phyloP scores from a whole-genome alignment of 2,888 invertebrate species.

The Leistus spinibarbis region DNA sequence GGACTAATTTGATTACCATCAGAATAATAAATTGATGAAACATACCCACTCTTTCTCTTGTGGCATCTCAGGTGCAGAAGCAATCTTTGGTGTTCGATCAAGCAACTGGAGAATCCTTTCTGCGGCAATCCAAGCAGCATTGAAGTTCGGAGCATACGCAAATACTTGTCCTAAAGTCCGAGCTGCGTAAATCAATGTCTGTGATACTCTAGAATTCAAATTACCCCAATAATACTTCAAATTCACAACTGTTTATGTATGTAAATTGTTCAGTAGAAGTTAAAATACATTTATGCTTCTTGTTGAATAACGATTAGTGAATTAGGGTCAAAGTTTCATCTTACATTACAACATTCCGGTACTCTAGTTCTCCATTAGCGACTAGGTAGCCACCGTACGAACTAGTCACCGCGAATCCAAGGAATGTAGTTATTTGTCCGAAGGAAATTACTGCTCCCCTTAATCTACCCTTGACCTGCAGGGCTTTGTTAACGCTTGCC shows the following conservation, averaged over 20 bases:
- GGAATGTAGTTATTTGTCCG: slow-evolving; percentile 72
- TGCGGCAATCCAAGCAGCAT: slow-evolving; percentile 73
- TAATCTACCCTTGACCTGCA: slow-evolving; percentile 63
- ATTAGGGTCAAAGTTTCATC: slow-evolving; percentile 44
- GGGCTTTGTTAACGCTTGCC: slow-evolving; percentile 58
- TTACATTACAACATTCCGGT: slow-evolving; percentile 73
- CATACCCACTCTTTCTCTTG: slow-evolving; percentile 53
- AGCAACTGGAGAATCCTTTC: slow-evolving; percentile 70
- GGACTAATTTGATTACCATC: not conserved
- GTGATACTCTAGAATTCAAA: slow-evolving; percentile 77
- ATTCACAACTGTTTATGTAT: no score
- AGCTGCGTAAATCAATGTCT: slow-evolving; percentile 76
- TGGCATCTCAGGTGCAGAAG: slow-evolving; percentile 59
- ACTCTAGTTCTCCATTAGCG: slow-evolving; percentile 64
- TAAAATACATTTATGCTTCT: no score
- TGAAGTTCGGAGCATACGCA: slow-evolving; percentile 79
- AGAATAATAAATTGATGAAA: not conserved
- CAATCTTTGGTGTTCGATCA: slow-evolving; percentile 63
- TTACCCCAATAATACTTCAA: no score
- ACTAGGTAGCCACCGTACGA: slow-evolving; percentile 76
- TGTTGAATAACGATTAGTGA: no score
- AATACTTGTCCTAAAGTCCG: slow-evolving; percentile 82
- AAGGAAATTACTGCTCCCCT: slow-evolving; percentile 73
- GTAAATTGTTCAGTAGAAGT: no score
- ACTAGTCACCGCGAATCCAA: slow-evolving; percentile 73